Evolutionary conservation across 53 echinoderm and acorn worm species (phyloP), one percentile per base, ranked within the genome.

Genomic region (Holothuria scabra): DNA sequence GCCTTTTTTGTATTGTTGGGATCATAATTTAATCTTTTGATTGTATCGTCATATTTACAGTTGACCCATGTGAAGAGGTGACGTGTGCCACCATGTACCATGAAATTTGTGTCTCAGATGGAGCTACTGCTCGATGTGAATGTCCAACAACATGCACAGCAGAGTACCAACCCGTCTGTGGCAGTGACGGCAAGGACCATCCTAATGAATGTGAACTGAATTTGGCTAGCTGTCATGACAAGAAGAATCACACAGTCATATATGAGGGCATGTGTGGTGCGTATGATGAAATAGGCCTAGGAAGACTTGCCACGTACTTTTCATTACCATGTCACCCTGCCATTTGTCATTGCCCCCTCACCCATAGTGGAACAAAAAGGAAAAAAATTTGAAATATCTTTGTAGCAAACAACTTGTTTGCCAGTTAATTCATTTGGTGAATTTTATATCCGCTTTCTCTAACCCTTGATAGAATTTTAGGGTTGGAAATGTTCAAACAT

Each of bases 181-280:
- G 92, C 2, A 92, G 95, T 30, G 86, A 95, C 32, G 95, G 90
- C 32, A 67, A 72, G 57, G 93, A 93, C 84, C 90, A 95, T 62
- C 56, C 65, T 28, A 95, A 92, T 60, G 90, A 93, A 60, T 95
- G 95, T 49, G 90, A 90, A 59, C 33, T 95, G 71, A 65, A 60
- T 10, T 63, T 85, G 23, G 90, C 80, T 0, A 81, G 83, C 70
- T 95, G 95, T 62, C 46, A 74, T 5, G 83, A 81, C 33, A 66
- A 85, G 49, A 87, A 67, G 25, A 68, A 86, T 26, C 71, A 95
- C 63, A 84, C 84, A 37, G 48, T 95, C 22, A 63, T 92, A 3
- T 92, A 80, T 65, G 49, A 91, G 22, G 99, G 99, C 21, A 19
- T 34, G 46, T 99, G 99, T 85, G 93, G 99, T 99, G 67, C 90